Evolutionary conservation across 1,140 invertebrate species (phyloP), one percentile per base, ranked within the genome.

Genomic region (Grapholita molesta): DNA sequence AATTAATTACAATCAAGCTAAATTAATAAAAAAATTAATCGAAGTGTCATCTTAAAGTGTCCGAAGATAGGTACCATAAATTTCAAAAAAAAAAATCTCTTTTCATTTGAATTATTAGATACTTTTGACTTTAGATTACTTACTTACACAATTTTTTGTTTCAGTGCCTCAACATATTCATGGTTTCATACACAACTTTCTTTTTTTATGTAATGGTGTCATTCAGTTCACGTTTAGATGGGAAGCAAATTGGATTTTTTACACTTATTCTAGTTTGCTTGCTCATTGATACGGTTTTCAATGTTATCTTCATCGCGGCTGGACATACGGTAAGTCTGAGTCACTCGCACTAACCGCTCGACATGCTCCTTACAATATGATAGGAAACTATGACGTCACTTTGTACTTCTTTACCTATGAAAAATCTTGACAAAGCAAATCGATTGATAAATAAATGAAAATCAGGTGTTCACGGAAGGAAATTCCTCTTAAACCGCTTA

Each of bases 261-360:
- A 28, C 2, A 11, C 1, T 57, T 28, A 25, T 28, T n/a, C 4
- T 7, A 1, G 11, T 11, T 57, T 48, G 42, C 42, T 57, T 28
- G 12, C 4, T 61, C 4, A 38, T 69, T 25, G 67, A 71, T 65
- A 35, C 68, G 2, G 9, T 25, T 4, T 72, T 72, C 24, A 64
- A 64, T 33, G 35, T 57, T 12, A 11, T 57, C 11, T 57, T 57
- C 24, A 57, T 57, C 12, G 53, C 25, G 9, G 53, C 53, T 57
- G 53, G 53, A 7, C 74, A 78, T 70, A 70, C 65, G 67, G 76
- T 78, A 68, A 55, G 64, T 69, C 57, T 32, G 8, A 9, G 7
- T 32, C 30, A 32, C n/a, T n/a, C n/a, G n/a, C n/a, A n/a, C n/a
- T n/a, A n/a, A n/a, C n/a, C n/a, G n/a, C n/a, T n/a, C n/a, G n/a